Evolutionary conservation across 2,113 vertebrate species (phyloP).

Genomic region (Pseudopodoces humilis): DNA sequence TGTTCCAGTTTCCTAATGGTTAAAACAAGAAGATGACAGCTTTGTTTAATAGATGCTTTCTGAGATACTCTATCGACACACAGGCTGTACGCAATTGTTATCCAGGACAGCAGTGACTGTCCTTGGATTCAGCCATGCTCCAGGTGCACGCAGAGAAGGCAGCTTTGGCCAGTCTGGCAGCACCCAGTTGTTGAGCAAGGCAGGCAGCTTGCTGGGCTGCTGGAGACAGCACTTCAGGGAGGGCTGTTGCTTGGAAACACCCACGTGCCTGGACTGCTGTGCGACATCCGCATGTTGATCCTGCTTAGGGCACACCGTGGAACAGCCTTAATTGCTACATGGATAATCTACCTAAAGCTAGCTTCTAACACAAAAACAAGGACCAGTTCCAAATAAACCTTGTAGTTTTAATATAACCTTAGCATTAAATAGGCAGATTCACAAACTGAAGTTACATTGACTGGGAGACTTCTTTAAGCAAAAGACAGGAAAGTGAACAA

Average conservation of each 20-base stretch:
- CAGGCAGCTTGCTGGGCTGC: not conserved
- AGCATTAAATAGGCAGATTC: not conserved
- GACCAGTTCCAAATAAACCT: not conserved
- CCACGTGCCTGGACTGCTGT: not conserved
- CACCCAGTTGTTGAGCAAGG: not conserved
- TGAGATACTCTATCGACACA: not conserved
- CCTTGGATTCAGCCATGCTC: fast-evolving
- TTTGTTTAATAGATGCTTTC: not conserved
- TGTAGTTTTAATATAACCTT: not conserved
- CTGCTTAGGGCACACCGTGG: not conserved
- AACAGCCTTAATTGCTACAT: not conserved
- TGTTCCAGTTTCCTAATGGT: not conserved
- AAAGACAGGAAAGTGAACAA: not conserved
- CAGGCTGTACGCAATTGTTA: not conserved
- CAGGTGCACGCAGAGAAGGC: fast-evolving
- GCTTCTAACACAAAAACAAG: not conserved
- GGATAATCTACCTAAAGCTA: not conserved
- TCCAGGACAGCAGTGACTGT: not conserved
- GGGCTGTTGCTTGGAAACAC: not conserved
- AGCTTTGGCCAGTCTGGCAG: not conserved
- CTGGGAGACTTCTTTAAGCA: not conserved
- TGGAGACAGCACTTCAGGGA: not conserved
- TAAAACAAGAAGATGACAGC: not conserved
- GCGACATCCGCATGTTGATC: fast-evolving
- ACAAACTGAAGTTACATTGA: not conserved